Percentiles rank a stretch among this genome's conserved stretches.
Evolutionary conservation across 2,888 invertebrate species (phyloP).

Genomic region (Caenorhabditis sp.): DNA sequence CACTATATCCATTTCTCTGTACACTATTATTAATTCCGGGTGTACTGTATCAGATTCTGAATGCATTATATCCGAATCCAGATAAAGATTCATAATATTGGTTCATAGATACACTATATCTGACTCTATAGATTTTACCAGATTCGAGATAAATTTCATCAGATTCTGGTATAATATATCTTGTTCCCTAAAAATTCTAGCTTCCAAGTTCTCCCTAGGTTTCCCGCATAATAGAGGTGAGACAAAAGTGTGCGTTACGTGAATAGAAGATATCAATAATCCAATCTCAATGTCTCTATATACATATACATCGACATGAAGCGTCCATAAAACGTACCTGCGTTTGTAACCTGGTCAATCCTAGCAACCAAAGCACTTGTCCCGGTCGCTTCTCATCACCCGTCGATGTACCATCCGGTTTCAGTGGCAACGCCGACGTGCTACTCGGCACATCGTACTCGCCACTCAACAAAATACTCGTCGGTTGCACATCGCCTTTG

Average conservation of each 20-base stretch:
- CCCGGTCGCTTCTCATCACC: conserved; percentile 58
- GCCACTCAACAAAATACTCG: conserved; percentile 65
- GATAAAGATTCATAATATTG: too few relatives aligned
- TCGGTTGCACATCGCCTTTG: conserved; percentile 68
- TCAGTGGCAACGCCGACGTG: conserved; percentile 33
- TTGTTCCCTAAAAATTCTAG: too few relatives aligned
- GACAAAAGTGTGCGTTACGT: neutral
- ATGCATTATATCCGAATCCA: too few relatives aligned
- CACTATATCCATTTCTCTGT: too few relatives aligned
- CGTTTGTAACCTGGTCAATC: conserved; percentile 67
- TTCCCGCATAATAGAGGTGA: too few relatives aligned
- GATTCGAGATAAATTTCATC: too few relatives aligned
- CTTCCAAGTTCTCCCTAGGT: too few relatives aligned
- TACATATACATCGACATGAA: neutral
- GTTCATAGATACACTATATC: too few relatives aligned
- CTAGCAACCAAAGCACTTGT: conserved; percentile 68
- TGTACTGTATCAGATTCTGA: too few relatives aligned
- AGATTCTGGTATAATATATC: too few relatives aligned
- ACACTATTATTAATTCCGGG: too few relatives aligned
- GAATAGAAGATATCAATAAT: neutral
- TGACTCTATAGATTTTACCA: too few relatives aligned
- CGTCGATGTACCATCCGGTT: conserved; percentile 11
- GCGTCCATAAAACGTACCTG: conserved; percentile 51
- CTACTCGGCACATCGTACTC: conserved; percentile 54
- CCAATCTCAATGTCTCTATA: neutral